A percentile compares a stretch with the other conserved stretches of the same genome.
Conservation (phyloP, 2,797 vertebrate genomes). For the Galagoides demidoff region DNA sequence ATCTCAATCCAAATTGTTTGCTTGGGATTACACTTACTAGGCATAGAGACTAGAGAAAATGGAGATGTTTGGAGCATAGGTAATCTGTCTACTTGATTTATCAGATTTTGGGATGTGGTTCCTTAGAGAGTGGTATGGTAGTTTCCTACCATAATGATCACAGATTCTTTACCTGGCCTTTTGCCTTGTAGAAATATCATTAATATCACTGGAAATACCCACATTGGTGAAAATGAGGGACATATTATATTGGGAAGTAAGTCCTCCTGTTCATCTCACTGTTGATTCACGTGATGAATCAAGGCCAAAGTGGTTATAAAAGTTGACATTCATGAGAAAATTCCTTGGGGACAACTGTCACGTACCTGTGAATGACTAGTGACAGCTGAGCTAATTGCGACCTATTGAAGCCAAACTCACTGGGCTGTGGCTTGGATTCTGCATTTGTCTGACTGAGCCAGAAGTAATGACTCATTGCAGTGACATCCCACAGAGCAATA, state of each 20-base stretch:
- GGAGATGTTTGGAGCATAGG: not conserved
- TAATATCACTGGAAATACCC: not conserved
- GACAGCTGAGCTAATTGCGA: not conserved
- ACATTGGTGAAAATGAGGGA: not conserved
- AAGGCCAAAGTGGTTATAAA: not conserved
- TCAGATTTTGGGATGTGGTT: not conserved
- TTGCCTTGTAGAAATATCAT: not conserved
- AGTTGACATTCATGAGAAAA: not conserved
- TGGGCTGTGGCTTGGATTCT: not conserved
- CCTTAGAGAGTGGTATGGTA: not conserved
- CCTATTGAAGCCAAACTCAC: not conserved
- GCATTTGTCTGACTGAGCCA: not conserved
- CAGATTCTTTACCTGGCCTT: not conserved
- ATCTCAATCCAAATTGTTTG: not conserved
- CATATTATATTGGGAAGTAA: not conserved
- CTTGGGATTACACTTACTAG: not conserved
- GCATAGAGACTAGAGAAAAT: not conserved
- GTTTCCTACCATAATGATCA: not conserved
- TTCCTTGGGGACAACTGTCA: not conserved
- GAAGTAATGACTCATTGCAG: conserved; percentile 32
- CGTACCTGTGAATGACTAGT: not conserved
- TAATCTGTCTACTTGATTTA: not conserved
- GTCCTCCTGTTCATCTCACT: not conserved
- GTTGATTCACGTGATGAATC: not conserved
- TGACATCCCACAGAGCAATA: not conserved